Conservation (phyloP, 2,113 vertebrate genomes). For the Rhineura floridana region DNA sequence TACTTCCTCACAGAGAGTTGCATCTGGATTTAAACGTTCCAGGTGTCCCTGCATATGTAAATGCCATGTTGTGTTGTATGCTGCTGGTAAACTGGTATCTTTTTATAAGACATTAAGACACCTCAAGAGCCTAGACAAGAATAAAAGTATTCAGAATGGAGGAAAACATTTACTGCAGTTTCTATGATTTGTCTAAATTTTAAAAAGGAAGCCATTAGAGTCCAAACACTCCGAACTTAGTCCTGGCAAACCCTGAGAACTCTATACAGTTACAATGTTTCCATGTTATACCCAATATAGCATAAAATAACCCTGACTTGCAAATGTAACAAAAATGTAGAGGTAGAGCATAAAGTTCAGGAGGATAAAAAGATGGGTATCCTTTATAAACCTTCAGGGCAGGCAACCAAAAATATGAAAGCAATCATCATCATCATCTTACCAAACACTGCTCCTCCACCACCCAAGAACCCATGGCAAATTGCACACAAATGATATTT, state of each 20-base stretch:
- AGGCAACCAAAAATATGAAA: not conserved
- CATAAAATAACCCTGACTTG: not conserved
- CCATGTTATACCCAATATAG: not conserved
- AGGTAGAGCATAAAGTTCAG: not conserved
- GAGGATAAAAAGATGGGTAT: not conserved
- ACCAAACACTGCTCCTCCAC: not conserved
- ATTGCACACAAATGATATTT: not conserved
- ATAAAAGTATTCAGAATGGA: not conserved
- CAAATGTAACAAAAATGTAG: not conserved
- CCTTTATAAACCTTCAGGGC: not conserved
- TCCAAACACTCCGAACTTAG: no score
- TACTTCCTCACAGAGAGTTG: no score
- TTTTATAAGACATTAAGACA: no score
- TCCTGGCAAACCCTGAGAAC: no score
- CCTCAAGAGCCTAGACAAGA: no score
- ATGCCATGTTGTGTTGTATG: no score
- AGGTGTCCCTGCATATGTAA: no score
- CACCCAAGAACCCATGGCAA: not conserved
- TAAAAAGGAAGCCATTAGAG: not conserved
- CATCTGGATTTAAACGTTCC: no score
- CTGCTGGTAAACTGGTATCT: no score
- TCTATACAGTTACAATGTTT: not conserved
- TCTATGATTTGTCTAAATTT: not conserved
- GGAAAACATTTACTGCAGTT: not conserved
- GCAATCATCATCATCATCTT: no score